These are phyloP conservation scores for Pterophyllum scalare DNA, from an alignment of 2,113 vertebrate species.

Conservation along the genomic window DNA sequence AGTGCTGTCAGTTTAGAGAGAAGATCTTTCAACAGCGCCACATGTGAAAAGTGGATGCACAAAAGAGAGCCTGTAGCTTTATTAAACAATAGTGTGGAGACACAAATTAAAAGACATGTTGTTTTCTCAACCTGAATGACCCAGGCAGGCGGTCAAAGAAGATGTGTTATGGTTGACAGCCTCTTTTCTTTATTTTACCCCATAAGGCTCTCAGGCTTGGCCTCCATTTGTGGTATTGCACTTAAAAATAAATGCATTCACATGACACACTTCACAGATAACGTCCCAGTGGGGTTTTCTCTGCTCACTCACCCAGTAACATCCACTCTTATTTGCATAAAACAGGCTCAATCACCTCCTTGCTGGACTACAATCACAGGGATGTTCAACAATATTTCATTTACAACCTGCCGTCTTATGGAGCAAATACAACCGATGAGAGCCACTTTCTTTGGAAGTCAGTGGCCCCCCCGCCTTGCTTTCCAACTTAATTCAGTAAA, in stretches of 20 bases:
- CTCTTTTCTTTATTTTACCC: constrained; percentile 62
- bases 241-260: constrained; percentile 65
- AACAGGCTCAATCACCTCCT: constrained; percentile 15
- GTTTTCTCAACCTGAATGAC: constrained; percentile 62
- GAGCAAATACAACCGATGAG: constrained; percentile 58
- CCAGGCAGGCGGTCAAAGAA: constrained; percentile 48
- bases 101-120: constrained; percentile 67
- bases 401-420: constrained; percentile 51
- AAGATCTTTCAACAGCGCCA: constrained; percentile 31
- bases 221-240: constrained; percentile 34
- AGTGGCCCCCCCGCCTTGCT: constrained; percentile 1
- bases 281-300: constrained; percentile 52
- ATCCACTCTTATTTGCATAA: constrained; percentile 62
- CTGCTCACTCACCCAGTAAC: constrained; percentile 60
- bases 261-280: constrained; percentile 68
- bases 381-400: constrained; percentile 36
- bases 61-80: constrained; percentile 50
- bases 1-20: constrained; percentile 32
- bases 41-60: constrained; percentile 9
- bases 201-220: constrained; percentile 20
- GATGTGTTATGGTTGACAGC: constrained; percentile 56
- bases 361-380: background rate
- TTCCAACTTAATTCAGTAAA: constrained; percentile 59
- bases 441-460: constrained; percentile 56
- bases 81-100: constrained; percentile 56